phyloP scores from a whole-genome alignment of 2,797 vertebrate genomes.

The Merluccius polli region DNA sequence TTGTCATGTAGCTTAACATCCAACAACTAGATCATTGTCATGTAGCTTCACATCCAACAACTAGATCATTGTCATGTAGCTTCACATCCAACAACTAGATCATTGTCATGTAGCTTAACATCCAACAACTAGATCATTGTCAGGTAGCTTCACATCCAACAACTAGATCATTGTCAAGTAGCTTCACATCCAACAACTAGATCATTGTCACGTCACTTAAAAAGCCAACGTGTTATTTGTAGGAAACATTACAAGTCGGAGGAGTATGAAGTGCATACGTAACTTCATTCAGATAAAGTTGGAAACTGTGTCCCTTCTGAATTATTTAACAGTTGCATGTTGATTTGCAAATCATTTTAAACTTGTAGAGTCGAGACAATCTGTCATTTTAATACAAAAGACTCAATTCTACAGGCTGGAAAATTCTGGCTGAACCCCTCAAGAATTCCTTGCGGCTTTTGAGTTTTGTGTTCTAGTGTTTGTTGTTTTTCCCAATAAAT shows the following conservation, averaged over 20 bases:
- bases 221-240: neutral
- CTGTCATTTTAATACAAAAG: neutral
- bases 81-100: too few relatives aligned
- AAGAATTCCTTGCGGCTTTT: neutral
- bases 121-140: too few relatives aligned
- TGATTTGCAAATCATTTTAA: neutral
- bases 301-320: neutral
- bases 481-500: conserved; percentile 43
- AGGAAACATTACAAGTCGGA: neutral
- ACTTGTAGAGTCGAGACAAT: neutral
- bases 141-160: too few relatives aligned
- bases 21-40: too few relatives aligned
- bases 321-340: neutral
- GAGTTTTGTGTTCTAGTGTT: conserved; percentile 27
- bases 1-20: too few relatives aligned
- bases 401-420: too few relatives aligned
- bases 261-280: neutral
- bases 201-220: too few relatives aligned
- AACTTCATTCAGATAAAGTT: neutral
- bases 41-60: too few relatives aligned
- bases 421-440: conserved; percentile 15
- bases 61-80: too few relatives aligned
- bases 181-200: too few relatives aligned
- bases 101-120: too few relatives aligned
- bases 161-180: too few relatives aligned